Conservation (phyloP, 2,797 vertebrate genomes). For the Dendrocincla fuliginosa region DNA sequence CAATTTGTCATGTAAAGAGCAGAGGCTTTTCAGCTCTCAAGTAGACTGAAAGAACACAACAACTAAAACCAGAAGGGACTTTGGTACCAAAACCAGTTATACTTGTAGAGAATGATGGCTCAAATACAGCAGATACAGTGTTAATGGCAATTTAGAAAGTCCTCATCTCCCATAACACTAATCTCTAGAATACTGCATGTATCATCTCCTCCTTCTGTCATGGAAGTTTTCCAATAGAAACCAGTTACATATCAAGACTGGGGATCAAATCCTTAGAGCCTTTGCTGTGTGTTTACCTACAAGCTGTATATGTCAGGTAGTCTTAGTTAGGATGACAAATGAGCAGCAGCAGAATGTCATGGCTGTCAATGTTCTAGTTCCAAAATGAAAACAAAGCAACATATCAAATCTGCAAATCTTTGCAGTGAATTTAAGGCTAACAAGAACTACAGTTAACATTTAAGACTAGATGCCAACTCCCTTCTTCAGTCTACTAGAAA, state of each 20-base stretch:
- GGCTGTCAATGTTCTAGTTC: neutral
- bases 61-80: neutral
- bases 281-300: neutral
- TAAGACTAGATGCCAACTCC: neutral
- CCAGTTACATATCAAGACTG: neutral
- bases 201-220: neutral
- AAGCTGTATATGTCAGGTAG: neutral
- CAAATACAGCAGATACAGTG: neutral
- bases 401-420: neutral
- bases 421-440: neutral
- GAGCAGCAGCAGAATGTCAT: neutral
- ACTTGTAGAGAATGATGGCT: neutral
- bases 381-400: neutral
- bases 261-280: neutral
- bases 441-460: neutral
- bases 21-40: neutral
- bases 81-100: neutral
- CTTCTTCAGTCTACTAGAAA: neutral
- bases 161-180: neutral
- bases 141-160: neutral
- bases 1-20: neutral
- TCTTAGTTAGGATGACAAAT: neutral
- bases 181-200: neutral
- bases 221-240: neutral
- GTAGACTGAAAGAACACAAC: neutral